phyloP scores from a whole-genome alignment of 2,113 vertebrate species.

The Okapia johnstoni region DNA sequence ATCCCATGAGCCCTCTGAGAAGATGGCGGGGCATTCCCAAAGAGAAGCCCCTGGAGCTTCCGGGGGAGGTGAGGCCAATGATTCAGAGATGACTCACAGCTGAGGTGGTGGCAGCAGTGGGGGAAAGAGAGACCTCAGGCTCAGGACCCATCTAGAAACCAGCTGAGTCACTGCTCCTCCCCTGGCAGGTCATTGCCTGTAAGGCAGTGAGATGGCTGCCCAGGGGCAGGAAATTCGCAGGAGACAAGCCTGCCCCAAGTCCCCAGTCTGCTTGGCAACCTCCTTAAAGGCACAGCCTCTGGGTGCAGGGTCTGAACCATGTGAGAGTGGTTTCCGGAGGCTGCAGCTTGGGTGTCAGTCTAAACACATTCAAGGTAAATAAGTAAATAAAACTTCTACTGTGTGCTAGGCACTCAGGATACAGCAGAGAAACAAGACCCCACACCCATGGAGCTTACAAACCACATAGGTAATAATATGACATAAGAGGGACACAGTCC shows the following conservation, averaged over 20 bases:
- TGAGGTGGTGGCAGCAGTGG: neutral
- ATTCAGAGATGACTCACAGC: neutral
- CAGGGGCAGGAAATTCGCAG: neutral
- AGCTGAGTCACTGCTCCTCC: neutral
- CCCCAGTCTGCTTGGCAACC: neutral
- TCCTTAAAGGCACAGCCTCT: neutral
- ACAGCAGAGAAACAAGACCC: neutral
- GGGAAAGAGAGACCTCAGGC: neutral
- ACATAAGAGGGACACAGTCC: fast-evolving
- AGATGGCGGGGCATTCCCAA: neutral
- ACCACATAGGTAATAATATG: neutral
- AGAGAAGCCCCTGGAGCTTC: neutral
- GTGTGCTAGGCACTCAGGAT: neutral
- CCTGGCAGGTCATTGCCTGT: neutral
- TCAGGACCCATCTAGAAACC: neutral
- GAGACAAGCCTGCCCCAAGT: neutral
- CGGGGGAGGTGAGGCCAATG: neutral
- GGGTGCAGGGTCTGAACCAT: neutral
- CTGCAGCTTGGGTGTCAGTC: neutral
- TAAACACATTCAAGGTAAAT: neutral
- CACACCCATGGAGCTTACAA: fast-evolving
- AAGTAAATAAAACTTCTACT: neutral
- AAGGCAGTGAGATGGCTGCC: neutral
- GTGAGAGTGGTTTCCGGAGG: neutral
- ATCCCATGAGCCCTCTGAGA: neutral